Base-by-base conservation (phyloP, 2,113 vertebrate species). In the Chauna torquata region DNA sequence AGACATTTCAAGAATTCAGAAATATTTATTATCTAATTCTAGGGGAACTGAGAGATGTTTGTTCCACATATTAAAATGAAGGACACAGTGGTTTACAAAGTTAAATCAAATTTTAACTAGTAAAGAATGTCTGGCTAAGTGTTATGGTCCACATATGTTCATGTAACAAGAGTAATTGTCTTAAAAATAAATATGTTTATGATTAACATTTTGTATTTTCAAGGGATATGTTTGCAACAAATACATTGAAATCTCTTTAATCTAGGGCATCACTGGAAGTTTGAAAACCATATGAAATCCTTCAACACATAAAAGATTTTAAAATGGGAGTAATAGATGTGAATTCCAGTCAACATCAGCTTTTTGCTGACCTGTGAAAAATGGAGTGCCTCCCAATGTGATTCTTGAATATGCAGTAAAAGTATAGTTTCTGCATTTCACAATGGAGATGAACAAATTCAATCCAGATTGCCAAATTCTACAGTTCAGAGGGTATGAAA, bases 131-230 rank as follows among this genome's bases (percentile, higher is more conserved):
- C 87, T 97, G 82, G 59, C 45, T 86, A 86, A 96, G 92, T 96
- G 90, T 96, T 97, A 95, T 79, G 97, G 95, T 97, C 96, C 96
- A 89, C 95, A 86, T 92, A 97, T 93, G 92, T 97, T 96, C 96
- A 96, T 97, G 96, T 91, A 94, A 94, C 77, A 23, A 62, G 54
- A 96, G 54, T 94, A 88, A 88, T 92, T 96, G 71, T 94, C 89
- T 95, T 75, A n/a, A 94, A 94, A 97, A 96, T 97, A 97, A 97
- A 96, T 94, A 70, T 70, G 91, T 65, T 96, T 79, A 82, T 95
- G 86, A 97, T 96, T 86, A 96, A 92, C 75, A 68, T 94, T 93
- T 86, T 95, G 85, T 94, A 93, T 91, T 89, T 96, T 94, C 66
- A 92, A 97, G 64, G 78, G 79, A 96, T 92, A 94, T 75, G 78